Conservation (phyloP, 2,113 vertebrate genomes). For the Diadophis punctatus region DNA sequence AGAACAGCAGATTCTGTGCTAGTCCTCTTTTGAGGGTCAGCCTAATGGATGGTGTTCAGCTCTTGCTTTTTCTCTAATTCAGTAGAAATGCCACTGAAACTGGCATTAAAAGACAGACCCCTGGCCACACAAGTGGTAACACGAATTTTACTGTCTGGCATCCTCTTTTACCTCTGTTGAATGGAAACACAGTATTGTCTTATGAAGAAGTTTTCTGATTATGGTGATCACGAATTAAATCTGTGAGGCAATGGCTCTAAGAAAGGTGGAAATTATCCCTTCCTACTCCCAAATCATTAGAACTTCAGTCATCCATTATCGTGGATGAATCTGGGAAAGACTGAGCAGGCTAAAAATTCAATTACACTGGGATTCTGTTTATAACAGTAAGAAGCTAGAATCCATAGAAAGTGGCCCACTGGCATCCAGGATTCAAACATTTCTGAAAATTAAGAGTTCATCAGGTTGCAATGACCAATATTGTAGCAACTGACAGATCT, state of each 20-base stretch:
- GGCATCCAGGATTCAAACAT: background rate
- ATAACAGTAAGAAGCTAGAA: background rate
- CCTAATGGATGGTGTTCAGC: conserved; percentile 3
- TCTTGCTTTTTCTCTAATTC: background rate
- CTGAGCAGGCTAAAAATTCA: background rate
- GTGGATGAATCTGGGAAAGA: background rate
- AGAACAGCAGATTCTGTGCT: background rate
- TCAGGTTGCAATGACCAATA: background rate
- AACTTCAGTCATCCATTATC: background rate
- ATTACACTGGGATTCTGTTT: background rate
- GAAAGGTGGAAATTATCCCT: background rate
- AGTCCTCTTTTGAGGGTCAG: background rate
- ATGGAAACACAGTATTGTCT: background rate
- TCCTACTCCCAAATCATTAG: background rate
- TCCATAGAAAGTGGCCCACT: background rate
- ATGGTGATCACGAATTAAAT: background rate
- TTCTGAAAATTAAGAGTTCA: background rate
- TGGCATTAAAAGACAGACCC: background rate
- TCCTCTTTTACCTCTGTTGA: background rate
- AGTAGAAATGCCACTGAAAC: background rate
- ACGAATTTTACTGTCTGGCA: background rate
- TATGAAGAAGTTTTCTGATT: background rate
- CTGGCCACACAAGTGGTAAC: background rate
- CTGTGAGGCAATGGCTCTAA: background rate
- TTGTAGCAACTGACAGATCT: background rate